Conservation (phyloP, 2,888 invertebrate species). For the Saturnia pavonia region DNA sequence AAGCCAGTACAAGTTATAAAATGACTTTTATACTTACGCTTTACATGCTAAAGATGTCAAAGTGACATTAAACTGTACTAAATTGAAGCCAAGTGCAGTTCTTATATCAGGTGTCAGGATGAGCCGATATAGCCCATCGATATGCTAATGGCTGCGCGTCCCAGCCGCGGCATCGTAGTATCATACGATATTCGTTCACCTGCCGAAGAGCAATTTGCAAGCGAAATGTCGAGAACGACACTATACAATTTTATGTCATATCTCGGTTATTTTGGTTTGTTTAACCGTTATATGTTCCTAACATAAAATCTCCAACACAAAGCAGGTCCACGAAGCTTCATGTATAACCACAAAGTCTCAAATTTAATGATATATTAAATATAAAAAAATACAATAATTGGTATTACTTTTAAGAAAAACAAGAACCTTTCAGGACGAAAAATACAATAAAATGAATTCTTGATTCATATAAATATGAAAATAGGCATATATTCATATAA, state of each 20-base stretch:
- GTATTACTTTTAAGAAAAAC: too few relatives aligned
- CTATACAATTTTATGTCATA: conserved; percentile 27
- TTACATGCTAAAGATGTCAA: neutral
- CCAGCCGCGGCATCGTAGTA: conserved; percentile 32
- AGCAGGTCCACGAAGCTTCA: neutral
- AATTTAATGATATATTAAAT: neutral
- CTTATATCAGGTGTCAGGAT: conserved; percentile 18
- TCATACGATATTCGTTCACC: conserved; percentile 41
- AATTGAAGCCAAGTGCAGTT: conserved; percentile 19
- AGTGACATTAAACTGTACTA: conserved; percentile 18
- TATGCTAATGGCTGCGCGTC: conserved; percentile 42
- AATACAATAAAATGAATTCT: too few relatives aligned
- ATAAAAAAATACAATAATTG: too few relatives aligned
- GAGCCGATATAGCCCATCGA: conserved; percentile 41
- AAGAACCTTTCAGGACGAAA: too few relatives aligned
- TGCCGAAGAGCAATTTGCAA: conserved; percentile 50
- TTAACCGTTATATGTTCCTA: neutral
- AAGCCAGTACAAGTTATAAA: neutral
- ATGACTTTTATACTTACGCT: neutral
- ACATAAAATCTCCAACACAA: neutral
- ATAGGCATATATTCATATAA: too few relatives aligned
- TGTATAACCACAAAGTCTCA: neutral
- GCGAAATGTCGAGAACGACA: conserved; percentile 41
- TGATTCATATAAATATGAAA: too few relatives aligned
- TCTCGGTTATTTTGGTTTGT: conserved; percentile 15